Conservation (phyloP, 2,888 invertebrate species). For the Ormia ochracea region DNA sequence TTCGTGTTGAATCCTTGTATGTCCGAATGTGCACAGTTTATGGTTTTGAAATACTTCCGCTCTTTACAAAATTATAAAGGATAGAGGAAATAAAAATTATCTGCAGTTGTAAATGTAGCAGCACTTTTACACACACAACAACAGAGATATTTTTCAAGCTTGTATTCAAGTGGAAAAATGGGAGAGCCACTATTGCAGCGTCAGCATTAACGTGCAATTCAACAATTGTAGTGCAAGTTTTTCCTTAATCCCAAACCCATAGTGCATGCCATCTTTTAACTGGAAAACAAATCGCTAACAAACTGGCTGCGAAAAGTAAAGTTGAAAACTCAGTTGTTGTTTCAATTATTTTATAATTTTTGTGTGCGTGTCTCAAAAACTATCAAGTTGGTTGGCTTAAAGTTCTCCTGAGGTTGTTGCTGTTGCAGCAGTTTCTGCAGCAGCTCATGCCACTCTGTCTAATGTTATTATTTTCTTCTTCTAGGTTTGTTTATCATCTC, state of each 20-base stretch:
- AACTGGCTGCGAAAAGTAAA: constrained; percentile 19
- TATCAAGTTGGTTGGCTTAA: not conserved
- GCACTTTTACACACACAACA: not conserved
- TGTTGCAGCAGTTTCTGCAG: not conserved
- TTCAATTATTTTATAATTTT: constrained; percentile 55
- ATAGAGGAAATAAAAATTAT: not conserved
- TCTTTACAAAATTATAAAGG: not conserved
- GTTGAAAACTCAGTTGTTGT: constrained; percentile 32
- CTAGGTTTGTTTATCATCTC: constrained; percentile 29
- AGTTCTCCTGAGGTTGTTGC: not conserved
- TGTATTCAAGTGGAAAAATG: not conserved
- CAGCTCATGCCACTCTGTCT: constrained; percentile 18
- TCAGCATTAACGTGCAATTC: not conserved
- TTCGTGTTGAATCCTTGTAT: not conserved
- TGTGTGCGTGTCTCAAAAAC: constrained; percentile 40
- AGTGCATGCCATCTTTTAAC: not conserved
- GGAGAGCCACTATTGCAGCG: not conserved
- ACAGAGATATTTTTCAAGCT: not conserved
- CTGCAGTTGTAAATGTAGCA: constrained; percentile 20
- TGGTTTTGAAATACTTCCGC: not conserved
- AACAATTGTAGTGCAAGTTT: not conserved
- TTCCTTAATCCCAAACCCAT: constrained; percentile 4
- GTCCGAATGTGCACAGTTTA: not conserved
- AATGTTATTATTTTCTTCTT: constrained; percentile 5
- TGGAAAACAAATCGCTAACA: constrained; percentile 26